Base-by-base conservation (phyloP, 2,888 invertebrate species). In the Dioctria linearis region DNA sequence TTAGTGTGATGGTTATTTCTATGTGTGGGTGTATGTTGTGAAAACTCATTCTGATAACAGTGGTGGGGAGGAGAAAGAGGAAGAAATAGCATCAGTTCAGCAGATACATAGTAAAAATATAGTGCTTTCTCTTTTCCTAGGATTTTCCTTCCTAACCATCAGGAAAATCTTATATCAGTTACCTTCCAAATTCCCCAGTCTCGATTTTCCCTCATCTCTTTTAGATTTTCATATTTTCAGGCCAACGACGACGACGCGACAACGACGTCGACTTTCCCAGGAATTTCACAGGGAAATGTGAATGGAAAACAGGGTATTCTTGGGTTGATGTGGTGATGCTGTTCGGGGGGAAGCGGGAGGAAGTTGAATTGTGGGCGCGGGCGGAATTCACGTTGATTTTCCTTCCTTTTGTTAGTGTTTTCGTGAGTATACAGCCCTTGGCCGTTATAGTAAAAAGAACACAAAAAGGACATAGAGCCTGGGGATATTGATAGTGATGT, bases 181-280 rank as follows among this genome's bases (percentile, higher is more conserved):
- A 63, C 43, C 76, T 76, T 63, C 63, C 43, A 25, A 25, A 43
- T 76, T 76, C 63, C 57, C 57, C 73, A 57, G 73, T 73, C 73
- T 57, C 42, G 73, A 40, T 73, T 73, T 73, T 73, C 73, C 73
- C 73, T 25, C 25, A 49, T 76, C 76, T 76, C 76, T 76, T 76
- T 76, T 63, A 43, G 46, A 46, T 76, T 63, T 61, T 76, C 76
- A 63, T 46, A 46, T 11, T 76, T 61, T 25, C 25, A 25, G 25
- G 25, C n/a, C n/a, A n/a, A n/a, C n/a, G n/a, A 25, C 25, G 25
- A 25, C 25, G 25, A 25, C 25, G 25, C 25, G 25, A 25, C 25
- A 25, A 25, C 25, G 46, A 63, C 76, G 76, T 63, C 76, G 63
- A 49, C 46, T 76, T 76, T 76, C 76, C 76, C 76, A 46, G 76